phyloP scores from a whole-genome alignment of 2,888 invertebrate species.

The Gonocerus acuteangulatus region DNA sequence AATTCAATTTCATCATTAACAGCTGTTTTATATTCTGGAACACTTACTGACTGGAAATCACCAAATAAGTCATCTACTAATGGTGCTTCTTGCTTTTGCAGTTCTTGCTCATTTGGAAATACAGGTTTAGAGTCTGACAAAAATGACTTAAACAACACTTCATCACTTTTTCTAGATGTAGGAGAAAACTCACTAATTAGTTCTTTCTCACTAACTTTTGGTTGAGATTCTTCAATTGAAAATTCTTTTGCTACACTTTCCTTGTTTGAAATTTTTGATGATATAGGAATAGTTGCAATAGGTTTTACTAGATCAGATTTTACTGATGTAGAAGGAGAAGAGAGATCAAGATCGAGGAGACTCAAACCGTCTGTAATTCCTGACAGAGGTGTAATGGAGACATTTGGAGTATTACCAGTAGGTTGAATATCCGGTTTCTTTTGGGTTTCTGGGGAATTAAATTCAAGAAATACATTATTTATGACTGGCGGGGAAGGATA shows the following conservation, averaged over 20 bases:
- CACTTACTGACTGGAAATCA: conserved; percentile 15
- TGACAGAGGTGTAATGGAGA: no score
- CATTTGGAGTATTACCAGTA: no score
- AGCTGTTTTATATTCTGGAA: background rate
- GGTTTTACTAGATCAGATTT: no score
- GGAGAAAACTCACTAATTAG: background rate
- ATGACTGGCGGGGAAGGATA: background rate
- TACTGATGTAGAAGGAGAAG: background rate
- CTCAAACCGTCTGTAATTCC: background rate
- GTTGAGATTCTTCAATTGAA: background rate
- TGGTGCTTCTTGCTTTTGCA: background rate
- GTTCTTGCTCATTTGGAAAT: background rate
- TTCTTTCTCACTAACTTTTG: background rate
- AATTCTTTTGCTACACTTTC: background rate
- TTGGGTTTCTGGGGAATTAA: no score
- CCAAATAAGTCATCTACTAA: conserved; percentile 14
- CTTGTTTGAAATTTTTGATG: background rate
- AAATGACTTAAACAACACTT: background rate
- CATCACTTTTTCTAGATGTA: background rate
- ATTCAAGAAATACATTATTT: no score
- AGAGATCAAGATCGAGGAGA: conserved; percentile 8
- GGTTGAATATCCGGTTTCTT: no score
- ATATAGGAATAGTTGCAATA: no score
- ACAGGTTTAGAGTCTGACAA: conserved; percentile 5
- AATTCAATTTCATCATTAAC: conserved; percentile 44